Percentiles rank a stretch among this genome's conserved stretches.
phyloP scores from a whole-genome alignment of 2,797 vertebrate species.

The Xenops minutus region DNA sequence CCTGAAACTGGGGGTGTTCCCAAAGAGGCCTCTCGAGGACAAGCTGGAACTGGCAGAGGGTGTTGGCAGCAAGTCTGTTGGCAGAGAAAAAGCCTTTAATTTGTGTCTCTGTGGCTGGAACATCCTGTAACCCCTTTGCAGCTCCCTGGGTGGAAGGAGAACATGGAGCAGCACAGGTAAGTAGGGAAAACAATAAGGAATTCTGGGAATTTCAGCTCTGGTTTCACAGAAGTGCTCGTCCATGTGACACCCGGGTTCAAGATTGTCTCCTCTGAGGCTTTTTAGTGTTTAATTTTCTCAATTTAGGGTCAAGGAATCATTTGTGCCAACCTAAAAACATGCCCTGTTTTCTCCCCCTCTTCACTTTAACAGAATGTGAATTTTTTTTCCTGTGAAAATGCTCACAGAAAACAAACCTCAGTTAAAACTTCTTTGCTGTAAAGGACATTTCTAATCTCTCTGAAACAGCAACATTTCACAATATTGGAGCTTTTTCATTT shows the following conservation, averaged over 20 bases:
- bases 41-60: background rate
- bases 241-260: background rate
- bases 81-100: background rate
- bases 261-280: background rate
- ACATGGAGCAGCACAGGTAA: background rate
- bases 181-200: background rate
- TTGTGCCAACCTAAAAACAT: background rate
- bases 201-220: background rate
- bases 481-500: background rate
- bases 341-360: background rate
- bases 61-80: background rate
- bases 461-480: background rate
- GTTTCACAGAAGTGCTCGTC: fast-evolving
- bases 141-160: background rate
- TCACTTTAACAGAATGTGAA: background rate
- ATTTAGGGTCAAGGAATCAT: background rate
- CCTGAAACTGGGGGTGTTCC: fast-evolving
- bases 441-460: background rate
- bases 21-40: background rate
- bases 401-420: background rate
- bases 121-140: background rate
- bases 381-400: background rate
- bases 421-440: background rate
- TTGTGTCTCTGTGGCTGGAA: background rate
- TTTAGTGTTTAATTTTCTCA: background rate